Percentiles rank a stretch among this genome's conserved stretches.
Evolutionary conservation across 2,797 vertebrate species (phyloP).

Genomic region (Propithecus perrieri): DNA sequence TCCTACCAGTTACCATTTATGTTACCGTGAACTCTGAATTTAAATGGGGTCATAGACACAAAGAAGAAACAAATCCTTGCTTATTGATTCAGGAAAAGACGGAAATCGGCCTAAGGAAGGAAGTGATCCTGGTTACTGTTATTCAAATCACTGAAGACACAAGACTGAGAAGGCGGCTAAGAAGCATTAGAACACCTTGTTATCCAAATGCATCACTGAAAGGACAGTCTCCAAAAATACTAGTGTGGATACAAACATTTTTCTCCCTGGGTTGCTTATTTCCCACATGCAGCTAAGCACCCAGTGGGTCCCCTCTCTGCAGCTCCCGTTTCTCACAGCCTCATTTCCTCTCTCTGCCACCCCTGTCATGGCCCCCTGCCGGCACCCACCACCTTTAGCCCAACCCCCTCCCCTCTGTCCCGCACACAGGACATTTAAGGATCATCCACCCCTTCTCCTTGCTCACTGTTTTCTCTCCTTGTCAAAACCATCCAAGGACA

Average conservation of each 20-base stretch:
- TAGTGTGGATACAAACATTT: not conserved
- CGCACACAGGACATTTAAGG: not conserved
- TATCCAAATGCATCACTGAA: not conserved
- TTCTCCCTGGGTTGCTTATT: not conserved
- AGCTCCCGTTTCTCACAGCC: not conserved
- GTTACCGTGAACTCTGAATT: slow-evolving; percentile 71
- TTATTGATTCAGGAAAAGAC: slow-evolving; percentile 73
- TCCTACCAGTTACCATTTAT: slow-evolving; percentile 78
- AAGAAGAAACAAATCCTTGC: slow-evolving; percentile 74
- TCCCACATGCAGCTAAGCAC: not conserved
- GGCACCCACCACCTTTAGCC: not conserved
- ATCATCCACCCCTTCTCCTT: not conserved
- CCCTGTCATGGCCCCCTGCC: not conserved
- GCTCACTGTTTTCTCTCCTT: not conserved
- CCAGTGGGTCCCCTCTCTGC: not conserved
- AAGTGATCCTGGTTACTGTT: slow-evolving; percentile 62
- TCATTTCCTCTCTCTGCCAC: not conserved
- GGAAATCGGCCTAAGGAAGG: slow-evolving; percentile 65
- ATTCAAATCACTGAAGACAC: slow-evolving; percentile 68
- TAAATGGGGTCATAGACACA: slow-evolving; percentile 27
- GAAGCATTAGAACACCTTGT: slow-evolving; percentile 29
- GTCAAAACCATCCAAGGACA: slow-evolving; percentile 7
- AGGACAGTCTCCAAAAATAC: slow-evolving; percentile 4
- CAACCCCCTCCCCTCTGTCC: not conserved
- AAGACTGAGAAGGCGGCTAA: slow-evolving; percentile 62